Percentiles rank a stretch among this genome's conserved stretches.
Evolutionary conservation across 1,140 invertebrate species (phyloP).

Genomic region (Drosophila lacteicornis): DNA sequence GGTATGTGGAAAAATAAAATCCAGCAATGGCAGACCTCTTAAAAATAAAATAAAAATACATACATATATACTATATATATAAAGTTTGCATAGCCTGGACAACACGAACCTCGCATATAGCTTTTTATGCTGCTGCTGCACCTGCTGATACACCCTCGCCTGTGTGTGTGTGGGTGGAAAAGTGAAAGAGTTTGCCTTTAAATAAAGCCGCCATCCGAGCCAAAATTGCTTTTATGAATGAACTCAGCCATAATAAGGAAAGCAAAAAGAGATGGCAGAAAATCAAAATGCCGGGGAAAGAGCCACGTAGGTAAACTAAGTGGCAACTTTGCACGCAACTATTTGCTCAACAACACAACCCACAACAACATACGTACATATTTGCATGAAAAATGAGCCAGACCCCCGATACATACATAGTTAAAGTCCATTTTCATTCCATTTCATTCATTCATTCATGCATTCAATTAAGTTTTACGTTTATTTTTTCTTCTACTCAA

Average conservation of each 20-base stretch:
- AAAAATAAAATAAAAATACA: slow-evolving; percentile 5
- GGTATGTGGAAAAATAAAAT: slow-evolving; percentile 18
- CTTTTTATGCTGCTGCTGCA: slow-evolving; percentile 34
- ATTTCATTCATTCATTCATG: slow-evolving; percentile 69
- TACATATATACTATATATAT: background rate
- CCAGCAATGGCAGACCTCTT: slow-evolving; percentile 14
- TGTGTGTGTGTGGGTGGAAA: slow-evolving; percentile 38
- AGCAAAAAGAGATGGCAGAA: slow-evolving; percentile 24
- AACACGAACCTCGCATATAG: slow-evolving; percentile 11
- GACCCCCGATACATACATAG: slow-evolving; percentile 23
- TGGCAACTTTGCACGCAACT: slow-evolving; percentile 68
- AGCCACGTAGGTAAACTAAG: slow-evolving; percentile 14
- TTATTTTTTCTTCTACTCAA: slow-evolving; percentile 56
- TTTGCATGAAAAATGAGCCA: slow-evolving; percentile 62
- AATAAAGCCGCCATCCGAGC: slow-evolving; percentile 41
- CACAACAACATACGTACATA: slow-evolving; percentile 24
- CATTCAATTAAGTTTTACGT: slow-evolving; percentile 65
- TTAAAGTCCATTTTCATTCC: slow-evolving; percentile 58
- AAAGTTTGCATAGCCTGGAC: slow-evolving; percentile 10
- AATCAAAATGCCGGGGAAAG: background rate
- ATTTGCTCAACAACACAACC: slow-evolving; percentile 52
- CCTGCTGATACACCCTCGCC: slow-evolving; percentile 25
- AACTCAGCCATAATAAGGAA: slow-evolving; percentile 54
- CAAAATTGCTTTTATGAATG: slow-evolving; percentile 73
- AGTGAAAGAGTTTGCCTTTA: slow-evolving; percentile 66